phyloP scores from a whole-genome alignment of 2,113 vertebrate species.

The Pangasianodon gigas region DNA sequence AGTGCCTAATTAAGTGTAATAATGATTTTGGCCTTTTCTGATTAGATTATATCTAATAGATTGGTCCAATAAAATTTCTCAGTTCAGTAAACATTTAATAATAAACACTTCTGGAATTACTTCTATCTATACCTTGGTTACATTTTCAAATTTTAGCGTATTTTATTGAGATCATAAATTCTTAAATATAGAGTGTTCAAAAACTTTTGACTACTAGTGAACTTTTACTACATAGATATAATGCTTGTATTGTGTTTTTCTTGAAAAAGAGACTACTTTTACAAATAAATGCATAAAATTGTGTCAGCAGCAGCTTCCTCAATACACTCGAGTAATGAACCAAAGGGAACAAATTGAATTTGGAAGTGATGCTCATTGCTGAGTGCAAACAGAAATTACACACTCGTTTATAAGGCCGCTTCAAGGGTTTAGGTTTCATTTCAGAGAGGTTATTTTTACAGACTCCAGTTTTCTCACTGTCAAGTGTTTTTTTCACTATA shows the following conservation, averaged over 20 bases:
- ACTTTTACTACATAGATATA: neutral
- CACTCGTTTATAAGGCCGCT: constrained; percentile 36
- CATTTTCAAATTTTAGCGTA: neutral
- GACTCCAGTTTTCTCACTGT: neutral
- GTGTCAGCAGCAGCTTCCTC: constrained; percentile 28
- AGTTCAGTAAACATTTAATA: neutral
- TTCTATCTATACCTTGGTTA: neutral
- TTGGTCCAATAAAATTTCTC: neutral
- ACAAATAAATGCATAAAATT: neutral
- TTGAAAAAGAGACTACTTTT: neutral
- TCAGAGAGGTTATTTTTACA: constrained; percentile 32
- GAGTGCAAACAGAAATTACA: constrained; percentile 44
- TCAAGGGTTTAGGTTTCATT: constrained; percentile 21
- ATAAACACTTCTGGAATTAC: neutral
- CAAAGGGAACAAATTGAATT: constrained; percentile 44
- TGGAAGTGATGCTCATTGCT: constrained; percentile 38
- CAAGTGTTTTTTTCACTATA: constrained; percentile 3
- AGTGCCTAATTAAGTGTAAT: neutral
- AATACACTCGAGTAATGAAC: constrained; percentile 50
- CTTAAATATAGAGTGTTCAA: neutral
- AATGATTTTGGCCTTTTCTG: neutral
- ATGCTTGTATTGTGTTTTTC: neutral
- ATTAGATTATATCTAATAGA: neutral
- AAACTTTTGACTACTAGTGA: neutral
- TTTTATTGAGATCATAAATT: neutral